Conservation (phyloP, 2,888 invertebrate species). For the Hybos culiciformis region DNA sequence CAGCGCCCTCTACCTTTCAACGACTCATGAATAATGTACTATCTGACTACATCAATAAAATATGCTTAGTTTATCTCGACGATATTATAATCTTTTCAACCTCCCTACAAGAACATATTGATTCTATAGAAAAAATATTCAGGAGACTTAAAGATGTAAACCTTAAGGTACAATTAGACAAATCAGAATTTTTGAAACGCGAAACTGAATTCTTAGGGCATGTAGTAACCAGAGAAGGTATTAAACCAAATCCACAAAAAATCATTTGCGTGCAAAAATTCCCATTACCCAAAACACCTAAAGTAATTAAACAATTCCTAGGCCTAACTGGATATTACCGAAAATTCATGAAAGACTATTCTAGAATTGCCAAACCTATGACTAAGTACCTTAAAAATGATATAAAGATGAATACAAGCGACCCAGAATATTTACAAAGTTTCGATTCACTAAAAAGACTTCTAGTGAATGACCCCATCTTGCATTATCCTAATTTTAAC, state of each 20-base stretch:
- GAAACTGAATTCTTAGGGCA: constrained; percentile 17
- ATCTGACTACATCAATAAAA: constrained; percentile 11
- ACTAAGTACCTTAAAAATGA: constrained; percentile 8
- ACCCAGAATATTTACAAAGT: constrained; percentile 1
- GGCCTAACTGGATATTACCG: constrained; percentile 9
- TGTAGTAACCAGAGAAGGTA: too few relatives aligned
- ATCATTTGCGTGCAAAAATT: too few relatives aligned
- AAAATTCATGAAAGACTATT: constrained; percentile 27
- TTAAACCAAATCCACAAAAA: too few relatives aligned
- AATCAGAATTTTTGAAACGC: constrained; percentile 9
- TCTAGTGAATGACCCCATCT: constrained; percentile 4
- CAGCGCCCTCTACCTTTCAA: constrained; percentile 31
- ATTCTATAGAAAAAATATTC: constrained; percentile 10
- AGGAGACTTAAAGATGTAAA: constrained; percentile 5
- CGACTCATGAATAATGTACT: constrained; percentile 20
- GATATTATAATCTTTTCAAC: constrained; percentile 16
- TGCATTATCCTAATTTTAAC: constrained; percentile 10
- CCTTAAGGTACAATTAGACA: constrained; percentile 10
- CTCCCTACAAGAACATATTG: constrained; percentile 13
- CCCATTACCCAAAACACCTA: constrained; percentile 9
- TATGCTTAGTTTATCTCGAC: constrained; percentile 17
- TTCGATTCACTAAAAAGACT: constrained; percentile 3
- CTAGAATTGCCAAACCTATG: constrained; percentile 14
- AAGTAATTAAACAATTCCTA: constrained; percentile 10
- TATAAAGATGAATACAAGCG: constrained; percentile 6